phyloP scores from a whole-genome alignment of 2,113 vertebrate genomes.

The Xerus inauris region DNA sequence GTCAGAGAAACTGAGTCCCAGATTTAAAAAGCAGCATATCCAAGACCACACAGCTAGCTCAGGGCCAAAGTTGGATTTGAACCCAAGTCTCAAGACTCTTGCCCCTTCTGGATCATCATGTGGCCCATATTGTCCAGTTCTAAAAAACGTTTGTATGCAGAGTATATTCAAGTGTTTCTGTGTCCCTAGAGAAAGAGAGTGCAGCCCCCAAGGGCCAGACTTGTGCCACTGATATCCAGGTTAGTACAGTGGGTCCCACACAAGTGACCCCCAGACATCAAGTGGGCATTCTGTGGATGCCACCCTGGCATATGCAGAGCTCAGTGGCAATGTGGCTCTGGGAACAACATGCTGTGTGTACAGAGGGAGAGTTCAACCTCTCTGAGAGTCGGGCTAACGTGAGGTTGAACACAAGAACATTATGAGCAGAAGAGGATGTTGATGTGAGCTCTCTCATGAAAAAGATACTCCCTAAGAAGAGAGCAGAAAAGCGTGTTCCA shows the following conservation, averaged over 20 bases:
- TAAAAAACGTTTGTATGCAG: not conserved
- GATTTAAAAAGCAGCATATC: not conserved
- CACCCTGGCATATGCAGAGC: not conserved
- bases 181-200: slow-evolving; percentile 4
- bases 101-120: not conserved
- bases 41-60: not conserved
- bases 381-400: not conserved
- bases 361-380: not conserved
- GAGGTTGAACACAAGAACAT: not conserved
- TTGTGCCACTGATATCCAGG: not conserved
- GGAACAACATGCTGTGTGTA: not conserved
- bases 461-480: slow-evolving; percentile 6
- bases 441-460: not conserved
- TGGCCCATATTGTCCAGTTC: not conserved
- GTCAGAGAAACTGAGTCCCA: not conserved
- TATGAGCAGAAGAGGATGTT: not conserved
- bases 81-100: not conserved
- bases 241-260: not conserved
- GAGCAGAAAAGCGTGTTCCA: not conserved
- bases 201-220: not conserved
- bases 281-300: not conserved
- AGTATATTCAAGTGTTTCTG: not conserved
- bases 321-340: not conserved
- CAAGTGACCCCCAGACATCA: not conserved
- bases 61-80: not conserved